A percentile compares a stretch with the other conserved stretches of the same genome.
These are phyloP conservation scores for Sebastes oblongus DNA, from an alignment of 2,797 vertebrate species.

Conservation along the genomic window DNA sequence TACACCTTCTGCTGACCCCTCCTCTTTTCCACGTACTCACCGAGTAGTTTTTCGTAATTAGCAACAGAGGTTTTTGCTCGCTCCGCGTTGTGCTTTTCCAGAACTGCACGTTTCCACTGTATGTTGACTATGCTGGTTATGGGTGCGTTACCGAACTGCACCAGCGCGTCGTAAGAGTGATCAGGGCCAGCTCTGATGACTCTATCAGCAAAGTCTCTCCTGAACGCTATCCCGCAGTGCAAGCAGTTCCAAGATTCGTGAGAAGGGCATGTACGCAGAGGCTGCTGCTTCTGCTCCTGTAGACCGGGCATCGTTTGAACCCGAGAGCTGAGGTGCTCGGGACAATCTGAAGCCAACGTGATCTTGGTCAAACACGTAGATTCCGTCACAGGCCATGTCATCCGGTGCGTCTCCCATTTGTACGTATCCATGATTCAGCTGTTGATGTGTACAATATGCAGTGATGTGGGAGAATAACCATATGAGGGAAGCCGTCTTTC, in stretches of 20 bases:
- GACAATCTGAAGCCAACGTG: slow-evolving; percentile 6
- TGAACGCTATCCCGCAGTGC: slow-evolving; percentile 1
- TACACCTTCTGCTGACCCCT: not conserved
- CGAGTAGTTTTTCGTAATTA: fast-evolving
- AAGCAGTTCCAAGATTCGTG: not conserved
- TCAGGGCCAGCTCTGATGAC: not conserved
- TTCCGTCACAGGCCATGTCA: not conserved
- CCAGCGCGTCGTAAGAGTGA: not conserved
- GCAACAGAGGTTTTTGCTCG: not conserved
- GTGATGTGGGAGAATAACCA: slow-evolving; percentile 14
- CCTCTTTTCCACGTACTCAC: not conserved
- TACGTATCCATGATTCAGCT: not conserved
- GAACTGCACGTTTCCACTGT: not conserved
- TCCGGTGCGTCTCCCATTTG: not conserved
- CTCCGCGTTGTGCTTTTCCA: not conserved
- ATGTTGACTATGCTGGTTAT: not conserved
- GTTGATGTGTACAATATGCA: not conserved
- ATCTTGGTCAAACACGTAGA: slow-evolving; percentile 17
- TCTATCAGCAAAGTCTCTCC: not conserved
- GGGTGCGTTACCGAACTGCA: not conserved
- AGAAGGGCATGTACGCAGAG: not conserved
- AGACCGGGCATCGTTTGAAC: too few species aligned
- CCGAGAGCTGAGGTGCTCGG: too few species aligned
- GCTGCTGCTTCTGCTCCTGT: not conserved
- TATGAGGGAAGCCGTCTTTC: not conserved